These are phyloP conservation scores for Trematomus loennbergii DNA, from an alignment of 2,113 vertebrate genomes.

Conservation along the genomic window DNA sequence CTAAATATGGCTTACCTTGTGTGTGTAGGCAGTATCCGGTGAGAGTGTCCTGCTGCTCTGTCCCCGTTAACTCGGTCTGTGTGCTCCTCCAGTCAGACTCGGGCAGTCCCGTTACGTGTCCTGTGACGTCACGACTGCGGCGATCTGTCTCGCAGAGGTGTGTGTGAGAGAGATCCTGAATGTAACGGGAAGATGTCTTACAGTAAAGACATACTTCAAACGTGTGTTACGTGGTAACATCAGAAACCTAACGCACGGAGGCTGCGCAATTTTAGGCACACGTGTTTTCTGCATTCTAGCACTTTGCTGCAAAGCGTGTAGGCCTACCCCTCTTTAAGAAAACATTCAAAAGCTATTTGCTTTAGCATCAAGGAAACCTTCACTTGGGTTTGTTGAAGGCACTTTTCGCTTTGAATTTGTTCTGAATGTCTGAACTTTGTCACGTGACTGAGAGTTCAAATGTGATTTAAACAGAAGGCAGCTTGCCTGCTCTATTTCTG, in stretches of 20 bases:
- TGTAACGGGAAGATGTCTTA: background rate
- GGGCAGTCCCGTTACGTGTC: constrained; percentile 56
- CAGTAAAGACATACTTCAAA: background rate
- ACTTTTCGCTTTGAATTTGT: background rate
- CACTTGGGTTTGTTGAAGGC: background rate
- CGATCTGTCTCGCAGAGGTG: constrained; percentile 4
- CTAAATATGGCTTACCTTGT: constrained; percentile 30
- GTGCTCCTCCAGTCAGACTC: constrained; percentile 24
- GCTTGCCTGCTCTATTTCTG: constrained; percentile 76
- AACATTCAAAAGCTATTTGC: background rate
- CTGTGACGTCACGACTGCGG: constrained; percentile 68
- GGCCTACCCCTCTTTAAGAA: background rate
- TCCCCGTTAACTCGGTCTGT: background rate
- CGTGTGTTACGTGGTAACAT: background rate
- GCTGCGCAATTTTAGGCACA: background rate
- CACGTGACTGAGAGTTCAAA: constrained; percentile 5
- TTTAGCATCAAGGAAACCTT: background rate
- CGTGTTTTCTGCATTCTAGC: background rate
- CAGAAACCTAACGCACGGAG: background rate
- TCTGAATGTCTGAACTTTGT: background rate
- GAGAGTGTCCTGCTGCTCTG: constrained; percentile 24
- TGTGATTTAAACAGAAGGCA: constrained; percentile 15
- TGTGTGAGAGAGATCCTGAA: background rate
- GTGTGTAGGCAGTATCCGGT: background rate
- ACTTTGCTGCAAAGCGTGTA: background rate